phyloP scores from a whole-genome alignment of 2,888 invertebrate genomes.

The Neocrepidodera transversa region DNA sequence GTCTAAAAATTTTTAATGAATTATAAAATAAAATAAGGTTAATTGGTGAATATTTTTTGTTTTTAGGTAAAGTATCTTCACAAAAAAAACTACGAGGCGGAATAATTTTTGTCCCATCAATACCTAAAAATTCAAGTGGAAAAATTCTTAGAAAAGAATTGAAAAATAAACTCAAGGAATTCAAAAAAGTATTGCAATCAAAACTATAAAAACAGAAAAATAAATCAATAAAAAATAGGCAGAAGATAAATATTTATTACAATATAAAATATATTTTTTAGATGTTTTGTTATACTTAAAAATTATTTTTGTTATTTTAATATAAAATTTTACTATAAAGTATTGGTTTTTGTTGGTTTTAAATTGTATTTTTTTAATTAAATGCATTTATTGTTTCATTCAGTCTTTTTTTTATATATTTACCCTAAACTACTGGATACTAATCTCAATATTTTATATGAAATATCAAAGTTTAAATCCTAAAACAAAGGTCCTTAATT shows the following conservation, averaged over 20 bases:
- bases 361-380: neutral
- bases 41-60: conserved; percentile 27
- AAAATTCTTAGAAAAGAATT: conserved; percentile 63
- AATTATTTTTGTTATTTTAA: neutral
- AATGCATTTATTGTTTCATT: too few relatives aligned
- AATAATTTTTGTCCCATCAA: conserved; percentile 61
- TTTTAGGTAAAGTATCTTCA: conserved; percentile 65
- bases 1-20: too few relatives aligned
- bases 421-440: too few relatives aligned
- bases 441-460: too few relatives aligned
- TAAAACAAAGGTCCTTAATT: too few relatives aligned
- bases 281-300: conserved; percentile 1
- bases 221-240: neutral
- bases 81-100: conserved; percentile 79
- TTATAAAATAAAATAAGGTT: too few relatives aligned
- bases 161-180: conserved; percentile 39
- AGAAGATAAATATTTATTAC: neutral
- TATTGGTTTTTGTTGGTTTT: conserved; percentile 1
- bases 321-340: neutral
- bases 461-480: too few relatives aligned
- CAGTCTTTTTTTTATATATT: neutral
- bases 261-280: neutral
- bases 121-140: conserved; percentile 63
- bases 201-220: conserved; percentile 46
- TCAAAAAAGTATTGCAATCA: conserved; percentile 45